These are phyloP conservation scores for Channa striata DNA, from an alignment of 2,797 vertebrate species.

Conservation along the genomic window DNA sequence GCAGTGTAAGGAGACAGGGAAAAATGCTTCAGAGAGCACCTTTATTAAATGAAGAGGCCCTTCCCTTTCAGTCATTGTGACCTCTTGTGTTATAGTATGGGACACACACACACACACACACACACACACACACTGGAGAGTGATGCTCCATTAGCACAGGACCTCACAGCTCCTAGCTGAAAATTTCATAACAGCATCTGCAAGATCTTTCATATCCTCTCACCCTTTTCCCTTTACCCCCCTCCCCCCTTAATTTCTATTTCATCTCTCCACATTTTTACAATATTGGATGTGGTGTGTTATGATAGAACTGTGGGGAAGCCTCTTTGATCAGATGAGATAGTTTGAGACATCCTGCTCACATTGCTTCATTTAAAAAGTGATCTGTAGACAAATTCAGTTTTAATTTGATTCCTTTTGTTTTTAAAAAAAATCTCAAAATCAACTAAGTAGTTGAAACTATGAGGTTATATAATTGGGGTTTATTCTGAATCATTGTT, in stretches of 20 bases:
- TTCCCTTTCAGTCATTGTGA: slow-evolving; percentile 60
- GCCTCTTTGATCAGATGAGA: slow-evolving; percentile 52
- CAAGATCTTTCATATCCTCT: slow-evolving; percentile 65
- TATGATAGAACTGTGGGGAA: slow-evolving; percentile 42
- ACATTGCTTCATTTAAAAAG: slow-evolving; percentile 26
- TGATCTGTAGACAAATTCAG: slow-evolving; percentile 6
- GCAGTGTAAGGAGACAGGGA: slow-evolving; percentile 41
- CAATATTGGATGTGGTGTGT: slow-evolving; percentile 59
- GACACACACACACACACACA: slow-evolving; percentile 46
- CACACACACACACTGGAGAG: slow-evolving; percentile 39
- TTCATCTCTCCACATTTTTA: slow-evolving; percentile 55
- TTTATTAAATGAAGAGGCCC: slow-evolving; percentile 73
- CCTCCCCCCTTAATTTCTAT: slow-evolving; percentile 23
- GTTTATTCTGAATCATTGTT: background rate
- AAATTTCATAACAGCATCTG: slow-evolving; percentile 72
- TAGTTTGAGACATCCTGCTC: slow-evolving; percentile 16
- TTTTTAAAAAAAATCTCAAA: slow-evolving; percentile 16
- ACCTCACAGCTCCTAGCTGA: slow-evolving; percentile 54
- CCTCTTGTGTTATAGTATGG: slow-evolving; percentile 50
- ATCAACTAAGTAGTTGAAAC: background rate
- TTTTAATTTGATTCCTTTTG: slow-evolving; percentile 30
- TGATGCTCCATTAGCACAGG: slow-evolving; percentile 63
- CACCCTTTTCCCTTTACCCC: slow-evolving; percentile 33
- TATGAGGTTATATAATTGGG: background rate
- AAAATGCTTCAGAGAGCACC: slow-evolving; percentile 57